Conservation (phyloP, 1,140 invertebrate species). For the Atta colombica region DNA sequence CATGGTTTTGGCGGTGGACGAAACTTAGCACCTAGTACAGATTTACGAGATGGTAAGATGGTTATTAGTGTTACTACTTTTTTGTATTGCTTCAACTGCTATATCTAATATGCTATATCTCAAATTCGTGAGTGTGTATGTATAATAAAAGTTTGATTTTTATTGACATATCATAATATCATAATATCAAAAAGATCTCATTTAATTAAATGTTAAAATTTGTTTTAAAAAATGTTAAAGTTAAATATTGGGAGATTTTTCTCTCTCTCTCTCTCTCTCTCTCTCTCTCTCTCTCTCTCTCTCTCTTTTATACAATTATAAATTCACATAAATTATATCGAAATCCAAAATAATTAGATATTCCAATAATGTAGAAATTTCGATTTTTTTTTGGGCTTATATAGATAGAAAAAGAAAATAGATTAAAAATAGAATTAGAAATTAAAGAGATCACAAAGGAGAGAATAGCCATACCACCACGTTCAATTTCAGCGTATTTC, state of each 20-base stretch:
- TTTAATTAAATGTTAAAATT: neutral
- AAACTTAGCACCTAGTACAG: conserved; percentile 92
- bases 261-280: too few species aligned
- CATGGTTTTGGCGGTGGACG: conserved; percentile 94
- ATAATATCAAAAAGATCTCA: neutral
- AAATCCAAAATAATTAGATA: conserved; percentile 25
- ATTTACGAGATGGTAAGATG: conserved; percentile 89
- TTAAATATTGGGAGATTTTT: neutral
- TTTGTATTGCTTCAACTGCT: too few species aligned
- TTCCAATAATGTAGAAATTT: neutral
- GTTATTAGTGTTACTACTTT: too few species aligned
- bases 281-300: too few species aligned
- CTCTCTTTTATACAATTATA: neutral
- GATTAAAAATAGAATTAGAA: neutral
- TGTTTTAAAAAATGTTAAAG: neutral
- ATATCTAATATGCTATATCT: neutral
- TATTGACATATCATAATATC: neutral
- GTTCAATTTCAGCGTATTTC: conserved; percentile 90
- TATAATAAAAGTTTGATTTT: conserved; percentile 10
- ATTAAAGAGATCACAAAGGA: neutral
- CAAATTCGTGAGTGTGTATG: conserved; percentile 32
- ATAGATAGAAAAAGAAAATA: neutral
- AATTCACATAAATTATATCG: neutral
- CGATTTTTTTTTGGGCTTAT: neutral
- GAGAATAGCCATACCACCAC: conserved; percentile 8